phyloP scores from a whole-genome alignment of 2,113 vertebrate species.

The Oriolus oriolus region DNA sequence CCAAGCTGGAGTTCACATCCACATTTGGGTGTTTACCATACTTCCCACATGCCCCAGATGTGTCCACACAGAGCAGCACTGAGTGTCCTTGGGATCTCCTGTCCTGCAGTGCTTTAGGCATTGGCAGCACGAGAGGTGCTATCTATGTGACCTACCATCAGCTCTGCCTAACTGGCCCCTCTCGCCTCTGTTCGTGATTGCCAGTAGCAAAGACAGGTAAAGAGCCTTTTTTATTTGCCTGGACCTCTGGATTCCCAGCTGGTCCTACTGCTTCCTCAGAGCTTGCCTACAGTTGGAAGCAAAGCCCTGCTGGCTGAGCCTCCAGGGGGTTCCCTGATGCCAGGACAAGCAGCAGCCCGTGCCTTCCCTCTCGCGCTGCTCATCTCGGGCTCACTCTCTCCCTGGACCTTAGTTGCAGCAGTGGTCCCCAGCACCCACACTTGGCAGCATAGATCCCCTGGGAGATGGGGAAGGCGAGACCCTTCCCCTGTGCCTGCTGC shows the following conservation, averaged over 20 bases:
- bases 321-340: neutral
- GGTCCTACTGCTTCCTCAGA: neutral
- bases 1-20: neutral
- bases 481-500: neutral
- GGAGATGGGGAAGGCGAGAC: neutral
- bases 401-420: neutral
- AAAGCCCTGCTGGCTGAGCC: neutral
- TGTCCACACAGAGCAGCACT: neutral
- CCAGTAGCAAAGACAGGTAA: neutral
- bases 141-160: neutral
- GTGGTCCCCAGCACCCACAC: neutral
- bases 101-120: neutral
- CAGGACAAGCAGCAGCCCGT: rapidly evolving
- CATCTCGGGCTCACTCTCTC: neutral
- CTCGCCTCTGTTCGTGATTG: neutral
- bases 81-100: neutral
- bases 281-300: neutral
- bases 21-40: neutral
- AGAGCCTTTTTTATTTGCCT: neutral
- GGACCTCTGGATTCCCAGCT: neutral
- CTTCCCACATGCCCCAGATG: neutral
- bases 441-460: neutral
- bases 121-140: neutral
- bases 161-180: neutral
- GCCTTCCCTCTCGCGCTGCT: neutral